Conservation (phyloP, 1,140 invertebrate species). For the Aphaenogaster floridana region DNA sequence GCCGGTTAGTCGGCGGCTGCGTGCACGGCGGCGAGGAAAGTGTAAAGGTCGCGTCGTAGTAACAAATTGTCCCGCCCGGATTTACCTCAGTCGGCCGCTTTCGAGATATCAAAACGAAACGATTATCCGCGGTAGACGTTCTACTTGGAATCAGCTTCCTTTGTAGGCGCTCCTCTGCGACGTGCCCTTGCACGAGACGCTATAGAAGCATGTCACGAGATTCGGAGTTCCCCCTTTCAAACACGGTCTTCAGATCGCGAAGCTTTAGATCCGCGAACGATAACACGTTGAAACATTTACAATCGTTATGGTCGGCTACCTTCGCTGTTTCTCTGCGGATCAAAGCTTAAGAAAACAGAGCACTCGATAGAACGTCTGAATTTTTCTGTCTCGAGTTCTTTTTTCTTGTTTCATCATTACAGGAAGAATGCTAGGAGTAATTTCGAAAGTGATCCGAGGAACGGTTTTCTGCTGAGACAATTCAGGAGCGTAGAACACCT, state of each 20-base stretch:
- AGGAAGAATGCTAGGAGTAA: neutral
- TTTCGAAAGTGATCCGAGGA: slow-evolving; percentile 15
- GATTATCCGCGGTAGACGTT: slow-evolving; percentile 67
- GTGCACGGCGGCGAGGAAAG: slow-evolving; percentile 43
- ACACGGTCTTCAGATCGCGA: neutral
- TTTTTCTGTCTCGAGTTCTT: neutral
- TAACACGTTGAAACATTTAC: slow-evolving; percentile 24
- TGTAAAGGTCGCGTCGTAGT: slow-evolving; percentile 71
- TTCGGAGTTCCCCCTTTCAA: slow-evolving; percentile 31
- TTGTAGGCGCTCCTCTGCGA: slow-evolving; percentile 17
- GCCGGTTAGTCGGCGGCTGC: slow-evolving; percentile 52
- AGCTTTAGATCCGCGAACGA: slow-evolving; percentile 44
- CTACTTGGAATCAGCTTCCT: slow-evolving; percentile 65
- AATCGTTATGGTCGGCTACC: neutral
- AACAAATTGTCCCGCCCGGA: slow-evolving; percentile 80
- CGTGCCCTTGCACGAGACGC: slow-evolving; percentile 31
- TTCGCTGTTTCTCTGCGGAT: neutral
- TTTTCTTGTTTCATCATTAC: neutral
- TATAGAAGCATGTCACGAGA: slow-evolving; percentile 1
- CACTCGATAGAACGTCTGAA: neutral
- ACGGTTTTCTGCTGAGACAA: neutral
- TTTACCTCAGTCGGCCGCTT: slow-evolving; percentile 69
- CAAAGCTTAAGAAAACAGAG: neutral
- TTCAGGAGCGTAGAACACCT: neutral
- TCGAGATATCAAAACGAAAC: slow-evolving; percentile 74